Evolutionary conservation across 2,797 vertebrate genomes (phyloP).

Genomic region (Ataeniobius toweri): DNA sequence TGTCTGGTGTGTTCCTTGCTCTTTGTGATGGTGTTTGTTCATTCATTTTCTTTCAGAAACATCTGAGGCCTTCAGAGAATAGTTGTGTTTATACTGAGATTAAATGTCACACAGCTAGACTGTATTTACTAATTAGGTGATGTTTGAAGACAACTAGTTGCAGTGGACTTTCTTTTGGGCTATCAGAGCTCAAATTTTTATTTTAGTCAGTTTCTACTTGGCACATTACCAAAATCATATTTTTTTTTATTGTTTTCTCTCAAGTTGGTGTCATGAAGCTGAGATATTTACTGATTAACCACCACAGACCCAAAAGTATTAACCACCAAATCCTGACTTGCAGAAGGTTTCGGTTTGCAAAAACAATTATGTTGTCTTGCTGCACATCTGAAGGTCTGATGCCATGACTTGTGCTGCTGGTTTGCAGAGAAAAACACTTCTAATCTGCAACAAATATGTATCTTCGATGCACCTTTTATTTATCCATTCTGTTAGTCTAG

Average conservation of each 20-base stretch:
- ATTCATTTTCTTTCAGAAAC: neutral
- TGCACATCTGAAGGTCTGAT: neutral
- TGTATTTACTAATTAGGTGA: neutral
- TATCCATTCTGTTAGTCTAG: slow-evolving; percentile 64
- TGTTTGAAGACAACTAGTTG: neutral
- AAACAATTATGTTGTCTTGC: no score
- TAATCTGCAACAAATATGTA: slow-evolving; percentile 15
- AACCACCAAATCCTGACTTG: neutral
- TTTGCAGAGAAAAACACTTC: slow-evolving; percentile 20
- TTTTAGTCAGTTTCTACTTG: neutral
- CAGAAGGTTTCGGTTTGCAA: slow-evolving; percentile 4
- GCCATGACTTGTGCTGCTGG: neutral
- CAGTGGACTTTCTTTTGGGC: neutral
- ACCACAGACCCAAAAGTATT: neutral
- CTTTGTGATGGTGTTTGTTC: neutral
- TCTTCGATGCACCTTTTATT: slow-evolving; percentile 56
- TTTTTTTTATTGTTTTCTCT: neutral
- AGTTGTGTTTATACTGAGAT: slow-evolving; percentile 1
- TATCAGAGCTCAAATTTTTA: neutral
- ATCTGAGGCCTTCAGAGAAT: neutral
- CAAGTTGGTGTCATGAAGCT: neutral
- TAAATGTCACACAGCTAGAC: neutral
- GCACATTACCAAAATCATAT: neutral
- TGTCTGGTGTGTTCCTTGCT: neutral
- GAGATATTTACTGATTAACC: neutral